These are phyloP conservation scores for Dasysyrphus albostriatus DNA, from an alignment of 2,888 invertebrate species.

Conservation along the genomic window DNA sequence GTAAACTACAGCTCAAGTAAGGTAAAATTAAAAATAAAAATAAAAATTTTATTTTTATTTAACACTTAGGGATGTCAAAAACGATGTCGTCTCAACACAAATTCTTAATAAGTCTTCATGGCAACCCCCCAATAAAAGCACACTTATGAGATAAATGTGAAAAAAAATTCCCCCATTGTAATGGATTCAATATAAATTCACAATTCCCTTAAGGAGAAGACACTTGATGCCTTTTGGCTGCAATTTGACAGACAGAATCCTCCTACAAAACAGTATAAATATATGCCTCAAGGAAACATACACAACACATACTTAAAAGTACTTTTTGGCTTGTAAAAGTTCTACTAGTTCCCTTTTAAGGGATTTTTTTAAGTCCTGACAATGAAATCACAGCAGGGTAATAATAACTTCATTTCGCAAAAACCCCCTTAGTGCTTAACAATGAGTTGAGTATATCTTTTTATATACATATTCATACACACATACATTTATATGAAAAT, in stretches of 20 bases:
- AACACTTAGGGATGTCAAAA: no score
- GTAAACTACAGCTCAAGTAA: no score
- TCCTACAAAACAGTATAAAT: constrained; percentile 12
- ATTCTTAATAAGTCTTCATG: no score
- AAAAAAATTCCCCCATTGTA: constrained; percentile 25
- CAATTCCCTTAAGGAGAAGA: constrained; percentile 55
- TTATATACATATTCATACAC: background rate
- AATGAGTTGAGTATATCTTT: background rate
- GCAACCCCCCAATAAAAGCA: no score
- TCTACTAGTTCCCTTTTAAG: constrained; percentile 45
- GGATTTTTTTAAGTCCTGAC: constrained; percentile 37
- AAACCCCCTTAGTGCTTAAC: constrained; percentile 16
- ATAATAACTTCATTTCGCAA: constrained; percentile 66
- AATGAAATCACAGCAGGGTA: constrained; percentile 48
- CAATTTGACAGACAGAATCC: constrained; percentile 61
- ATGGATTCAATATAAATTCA: constrained; percentile 64
- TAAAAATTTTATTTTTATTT: no score
- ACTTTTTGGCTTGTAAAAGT: constrained; percentile 51
- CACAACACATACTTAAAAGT: background rate
- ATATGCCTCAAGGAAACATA: constrained; percentile 42
- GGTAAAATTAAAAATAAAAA: no score
- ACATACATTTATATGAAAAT: background rate
- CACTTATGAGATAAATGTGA: background rate
- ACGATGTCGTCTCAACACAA: no score
- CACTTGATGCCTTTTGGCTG: constrained; percentile 69